Percentiles rank a stretch among this genome's conserved stretches.
phyloP scores from a whole-genome alignment of 1,140 invertebrate genomes.

The Neodiprion pinetum region DNA sequence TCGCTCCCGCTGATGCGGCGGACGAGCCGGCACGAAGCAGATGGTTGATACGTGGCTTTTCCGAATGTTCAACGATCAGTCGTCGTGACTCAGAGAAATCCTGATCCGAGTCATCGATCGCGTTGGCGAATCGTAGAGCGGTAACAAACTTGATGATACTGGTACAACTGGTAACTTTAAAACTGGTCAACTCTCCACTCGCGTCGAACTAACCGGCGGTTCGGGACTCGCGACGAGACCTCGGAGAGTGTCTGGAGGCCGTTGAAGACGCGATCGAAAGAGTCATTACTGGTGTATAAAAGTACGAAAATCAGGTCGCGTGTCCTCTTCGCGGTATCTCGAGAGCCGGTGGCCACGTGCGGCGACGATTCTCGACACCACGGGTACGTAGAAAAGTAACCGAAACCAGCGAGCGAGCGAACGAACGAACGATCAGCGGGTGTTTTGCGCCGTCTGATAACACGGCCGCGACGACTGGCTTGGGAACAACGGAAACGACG shows the following conservation, averaged over 20 bases:
- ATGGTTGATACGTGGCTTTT: neutral
- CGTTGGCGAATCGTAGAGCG: neutral
- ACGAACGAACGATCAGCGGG: too few species aligned
- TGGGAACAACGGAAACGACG: neutral
- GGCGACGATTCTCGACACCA: neutral
- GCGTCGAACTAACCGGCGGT: neutral
- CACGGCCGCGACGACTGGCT: neutral
- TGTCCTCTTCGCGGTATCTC: neutral
- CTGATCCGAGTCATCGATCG: neutral
- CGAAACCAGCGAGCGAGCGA: too few species aligned
- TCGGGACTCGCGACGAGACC: too few species aligned
- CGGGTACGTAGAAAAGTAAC: too few species aligned
- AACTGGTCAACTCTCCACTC: neutral
- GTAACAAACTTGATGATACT: too few species aligned
- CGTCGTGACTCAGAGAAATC: neutral
- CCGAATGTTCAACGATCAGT: neutral
- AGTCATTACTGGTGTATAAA: neutral
- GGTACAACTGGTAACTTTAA: neutral
- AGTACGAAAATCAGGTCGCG: neutral
- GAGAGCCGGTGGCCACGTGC: neutral
- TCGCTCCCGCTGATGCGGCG: neutral
- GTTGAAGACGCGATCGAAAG: neutral
- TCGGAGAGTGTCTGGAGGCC: too few species aligned
- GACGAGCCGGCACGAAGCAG: neutral
- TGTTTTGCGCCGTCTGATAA: neutral